Evolutionary conservation across 2,888 invertebrate species (phyloP).

Genomic region (Catonia carolina): DNA sequence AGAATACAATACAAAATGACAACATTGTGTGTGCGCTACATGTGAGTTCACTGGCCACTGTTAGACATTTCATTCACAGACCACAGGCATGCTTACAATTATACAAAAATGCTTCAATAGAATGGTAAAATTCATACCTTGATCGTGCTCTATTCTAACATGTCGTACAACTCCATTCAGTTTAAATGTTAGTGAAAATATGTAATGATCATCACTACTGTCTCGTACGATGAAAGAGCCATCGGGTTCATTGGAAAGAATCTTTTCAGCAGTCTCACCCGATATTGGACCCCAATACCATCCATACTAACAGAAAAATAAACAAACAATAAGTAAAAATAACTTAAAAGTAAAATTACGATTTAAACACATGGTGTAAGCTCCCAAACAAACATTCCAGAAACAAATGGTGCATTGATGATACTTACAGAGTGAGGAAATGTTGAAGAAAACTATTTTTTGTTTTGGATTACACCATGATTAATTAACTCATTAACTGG

Average conservation of each 20-base stretch:
- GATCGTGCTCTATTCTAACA: slow-evolving; percentile 90
- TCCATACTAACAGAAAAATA: slow-evolving; percentile 67
- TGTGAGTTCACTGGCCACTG: no score
- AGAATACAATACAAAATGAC: no score
- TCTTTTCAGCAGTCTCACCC: slow-evolving; percentile 85
- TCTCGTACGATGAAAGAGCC: slow-evolving; percentile 91
- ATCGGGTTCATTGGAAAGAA: slow-evolving; percentile 84
- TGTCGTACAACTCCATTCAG: slow-evolving; percentile 82
- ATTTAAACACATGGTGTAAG: not conserved
- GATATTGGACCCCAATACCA: slow-evolving; percentile 96
- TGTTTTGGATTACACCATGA: no score
- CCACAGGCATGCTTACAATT: no score
- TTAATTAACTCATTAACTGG: no score
- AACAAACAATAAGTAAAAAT: slow-evolving; percentile 20
- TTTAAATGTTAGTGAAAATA: slow-evolving; percentile 89
- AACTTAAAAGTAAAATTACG: not conserved
- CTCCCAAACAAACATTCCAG: not conserved
- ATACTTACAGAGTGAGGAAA: slow-evolving; percentile 15
- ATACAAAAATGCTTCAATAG: no score
- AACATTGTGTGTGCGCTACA: no score
- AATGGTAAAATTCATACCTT: slow-evolving; percentile 61
- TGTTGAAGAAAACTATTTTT: no score
- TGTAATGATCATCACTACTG: slow-evolving; percentile 91
- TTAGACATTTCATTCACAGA: no score
- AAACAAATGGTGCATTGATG: not conserved